Base-by-base conservation (phyloP, 64 coral and sea anemone species). In the Cladopsammia gracilis region DNA sequence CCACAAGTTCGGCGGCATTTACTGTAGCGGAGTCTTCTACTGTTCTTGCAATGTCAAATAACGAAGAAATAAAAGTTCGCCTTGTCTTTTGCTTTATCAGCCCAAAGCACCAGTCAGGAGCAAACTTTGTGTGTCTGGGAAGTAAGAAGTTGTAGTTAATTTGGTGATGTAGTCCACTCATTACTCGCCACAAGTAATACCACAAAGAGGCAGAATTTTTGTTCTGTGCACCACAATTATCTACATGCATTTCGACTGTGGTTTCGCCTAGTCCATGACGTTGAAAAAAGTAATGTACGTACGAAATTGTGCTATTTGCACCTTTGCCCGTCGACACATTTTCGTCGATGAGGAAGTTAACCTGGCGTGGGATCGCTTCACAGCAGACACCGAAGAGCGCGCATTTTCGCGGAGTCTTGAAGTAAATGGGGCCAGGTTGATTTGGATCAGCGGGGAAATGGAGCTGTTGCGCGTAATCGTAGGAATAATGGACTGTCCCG, bases 31-130 rank as follows among this genome's bases (percentile, higher is more conserved):
- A 93, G 47, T 86, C 70, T 42, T 93, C 82, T 26, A 93, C 58
- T 71, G 92, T 43, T 44, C 49, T 94, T 47, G 85, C 85, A 7
- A 88, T 73, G 56, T 94, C 76, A 81, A 82, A 94, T 25, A 88
- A 60, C 2, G 85, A 88, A 43, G 85, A 94, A 89, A 94, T 89
- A 50, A 82, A 94, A 19, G 75, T 88, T 44, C 60, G 46, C 42
- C 76, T 48, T 11, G 71, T 93, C 47, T 54, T 26, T 25, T 49
- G 70, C 85, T 49, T 47, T 43, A 73, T 48, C 16, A 60, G 69
- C 68, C 82, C 58, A 78, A 83, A 66, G 48, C 69, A 48, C 70
- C 25, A 54, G 48, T 78, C 34, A 67, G 43, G 70, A 6, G 23
- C 60, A 93, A 91, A 83, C 72, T 52, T 43, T 62, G 43, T 46